phyloP scores from a whole-genome alignment of 2,888 invertebrate genomes.

The Eupithecia inturbata region DNA sequence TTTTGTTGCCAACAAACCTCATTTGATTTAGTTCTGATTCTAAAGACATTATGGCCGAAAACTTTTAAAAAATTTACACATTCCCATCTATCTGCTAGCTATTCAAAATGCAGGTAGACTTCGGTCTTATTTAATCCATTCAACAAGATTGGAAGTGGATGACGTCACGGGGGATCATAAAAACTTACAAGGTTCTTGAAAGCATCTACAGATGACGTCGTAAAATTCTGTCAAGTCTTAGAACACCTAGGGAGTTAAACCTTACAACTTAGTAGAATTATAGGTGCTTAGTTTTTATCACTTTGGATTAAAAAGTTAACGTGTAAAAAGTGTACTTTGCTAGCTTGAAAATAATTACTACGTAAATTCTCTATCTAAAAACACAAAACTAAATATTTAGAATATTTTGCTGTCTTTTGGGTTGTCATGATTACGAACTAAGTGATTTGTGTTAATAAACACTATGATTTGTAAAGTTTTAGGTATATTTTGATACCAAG shows the following conservation, averaged over 20 bases:
- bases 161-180: conserved; percentile 15
- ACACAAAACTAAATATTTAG: too few species aligned
- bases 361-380: too few species aligned
- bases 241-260: neutral
- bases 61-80: neutral
- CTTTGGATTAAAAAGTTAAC: neutral
- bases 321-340: too few species aligned
- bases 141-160: conserved; percentile 29
- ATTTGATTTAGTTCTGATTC: neutral
- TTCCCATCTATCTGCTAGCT: conserved; percentile 16
- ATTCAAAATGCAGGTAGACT: conserved; percentile 17
- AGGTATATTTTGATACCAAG: neutral
- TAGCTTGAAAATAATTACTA: too few species aligned
- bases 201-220: neutral
- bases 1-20: neutral
- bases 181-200: conserved; percentile 10
- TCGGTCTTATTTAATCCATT: conserved; percentile 18
- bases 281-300: neutral
- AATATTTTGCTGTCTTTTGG: too few species aligned
- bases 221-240: neutral
- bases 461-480: too few species aligned
- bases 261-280: neutral
- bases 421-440: too few species aligned
- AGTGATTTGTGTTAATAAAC: too few species aligned
- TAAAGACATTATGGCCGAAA: neutral